These are phyloP conservation scores for Pogoniulus pusillus DNA, from an alignment of 2,797 vertebrate genomes.

Conservation along the genomic window DNA sequence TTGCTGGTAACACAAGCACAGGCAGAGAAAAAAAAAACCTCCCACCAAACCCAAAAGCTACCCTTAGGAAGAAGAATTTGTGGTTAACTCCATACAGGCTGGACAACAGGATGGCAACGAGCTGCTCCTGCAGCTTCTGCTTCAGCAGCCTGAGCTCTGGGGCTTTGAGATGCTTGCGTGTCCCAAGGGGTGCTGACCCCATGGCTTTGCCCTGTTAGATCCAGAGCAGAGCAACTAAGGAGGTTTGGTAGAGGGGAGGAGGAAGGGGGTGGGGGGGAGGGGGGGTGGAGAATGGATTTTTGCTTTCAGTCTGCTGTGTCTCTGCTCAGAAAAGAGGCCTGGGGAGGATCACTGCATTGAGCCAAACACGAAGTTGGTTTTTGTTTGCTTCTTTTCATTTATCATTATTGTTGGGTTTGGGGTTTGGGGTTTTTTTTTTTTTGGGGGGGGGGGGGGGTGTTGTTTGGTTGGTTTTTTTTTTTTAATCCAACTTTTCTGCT, in stretches of 20 bases:
- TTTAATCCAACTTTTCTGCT: slow-evolving; percentile 38
- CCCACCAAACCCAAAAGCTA: neutral
- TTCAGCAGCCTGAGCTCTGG: neutral
- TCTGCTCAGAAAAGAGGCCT: neutral
- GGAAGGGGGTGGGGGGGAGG: no score
- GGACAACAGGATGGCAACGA: neutral
- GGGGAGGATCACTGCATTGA: neutral
- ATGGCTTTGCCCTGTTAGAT: neutral
- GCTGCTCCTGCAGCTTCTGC: neutral
- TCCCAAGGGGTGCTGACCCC: neutral
- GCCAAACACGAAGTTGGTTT: neutral
- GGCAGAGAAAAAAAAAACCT: neutral
- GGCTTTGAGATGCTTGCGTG: neutral
- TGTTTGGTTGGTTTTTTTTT: neutral
- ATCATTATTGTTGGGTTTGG: no score
- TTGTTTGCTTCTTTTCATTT: neutral
- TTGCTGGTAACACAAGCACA: slow-evolving; percentile 42
- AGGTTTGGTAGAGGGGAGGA: no score
- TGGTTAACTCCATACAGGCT: slow-evolving; percentile 65
- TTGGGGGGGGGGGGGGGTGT: no score
- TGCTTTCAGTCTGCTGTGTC: neutral
- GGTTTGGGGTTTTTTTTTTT: no score
- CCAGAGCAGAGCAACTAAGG: neutral
- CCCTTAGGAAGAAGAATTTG: neutral
- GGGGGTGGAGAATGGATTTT: neutral